Percentiles rank a stretch among this genome's conserved stretches.
Conservation (phyloP, 2,888 invertebrate genomes). For the Graphium colonna region DNA sequence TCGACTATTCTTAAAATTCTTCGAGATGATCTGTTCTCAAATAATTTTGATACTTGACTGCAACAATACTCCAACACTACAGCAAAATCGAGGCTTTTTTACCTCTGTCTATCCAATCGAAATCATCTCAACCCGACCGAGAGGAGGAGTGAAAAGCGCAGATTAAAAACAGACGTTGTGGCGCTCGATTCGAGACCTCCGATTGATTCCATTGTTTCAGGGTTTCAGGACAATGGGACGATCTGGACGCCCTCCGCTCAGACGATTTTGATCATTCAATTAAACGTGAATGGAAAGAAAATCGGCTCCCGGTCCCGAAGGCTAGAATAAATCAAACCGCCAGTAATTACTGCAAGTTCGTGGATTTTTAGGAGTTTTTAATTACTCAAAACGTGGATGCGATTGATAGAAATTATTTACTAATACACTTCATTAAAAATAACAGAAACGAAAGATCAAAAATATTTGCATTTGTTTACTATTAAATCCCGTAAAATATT, state of each 20-base stretch:
- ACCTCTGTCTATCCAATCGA: neutral
- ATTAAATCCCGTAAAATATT: no score
- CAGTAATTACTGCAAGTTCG: conserved; percentile 51
- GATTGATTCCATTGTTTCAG: conserved; percentile 66
- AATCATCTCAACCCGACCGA: neutral
- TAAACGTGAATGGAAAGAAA: conserved; percentile 68
- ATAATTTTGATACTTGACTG: neutral
- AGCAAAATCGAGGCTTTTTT: neutral
- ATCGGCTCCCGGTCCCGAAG: conserved; percentile 66
- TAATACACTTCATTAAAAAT: no score
- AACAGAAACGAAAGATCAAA: no score
- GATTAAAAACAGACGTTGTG: conserved; percentile 31
- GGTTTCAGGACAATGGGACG: conserved; percentile 45
- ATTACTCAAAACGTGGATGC: no score
- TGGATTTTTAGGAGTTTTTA: no score
- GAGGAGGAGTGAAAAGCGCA: conserved; percentile 28
- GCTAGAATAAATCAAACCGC: conserved; percentile 64
- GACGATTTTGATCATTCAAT: conserved; percentile 68
- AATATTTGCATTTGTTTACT: no score
- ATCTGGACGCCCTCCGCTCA: conserved; percentile 34
- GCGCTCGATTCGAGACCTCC: conserved; percentile 36
- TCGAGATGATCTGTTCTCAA: neutral
- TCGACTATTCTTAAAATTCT: no score
- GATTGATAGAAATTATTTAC: no score
- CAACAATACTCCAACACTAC: neutral